Evolutionary conservation across 2,113 vertebrate species (phyloP).

Genomic region (Hippocampus guttulatus): DNA sequence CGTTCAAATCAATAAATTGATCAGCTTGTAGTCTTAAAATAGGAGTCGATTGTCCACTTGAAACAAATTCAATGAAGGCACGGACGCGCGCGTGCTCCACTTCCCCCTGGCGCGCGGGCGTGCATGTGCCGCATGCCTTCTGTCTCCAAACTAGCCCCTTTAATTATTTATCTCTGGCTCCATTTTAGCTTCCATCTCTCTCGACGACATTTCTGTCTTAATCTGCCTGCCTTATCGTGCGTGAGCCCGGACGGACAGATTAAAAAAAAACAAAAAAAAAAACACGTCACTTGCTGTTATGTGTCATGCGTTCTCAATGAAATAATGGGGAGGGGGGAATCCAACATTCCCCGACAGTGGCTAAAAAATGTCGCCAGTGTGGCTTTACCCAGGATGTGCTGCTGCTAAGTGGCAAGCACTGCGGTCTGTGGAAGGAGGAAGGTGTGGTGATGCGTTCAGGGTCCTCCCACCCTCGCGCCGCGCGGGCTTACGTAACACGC

Average conservation of each 20-base stretch:
- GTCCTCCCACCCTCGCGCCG: conserved; percentile 38
- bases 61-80: neutral
- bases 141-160: conserved; percentile 37
- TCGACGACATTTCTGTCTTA: neutral
- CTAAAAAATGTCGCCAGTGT: neutral
- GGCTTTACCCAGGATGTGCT: neutral
- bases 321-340: too few relatives aligned
- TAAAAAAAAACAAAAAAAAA: neutral
- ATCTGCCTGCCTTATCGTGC: neutral
- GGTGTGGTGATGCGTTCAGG: conserved; percentile 55
- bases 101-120: neutral
- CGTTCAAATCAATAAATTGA: neutral
- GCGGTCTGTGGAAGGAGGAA: conserved; percentile 59
- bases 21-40: neutral
- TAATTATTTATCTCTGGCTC: conserved; percentile 52
- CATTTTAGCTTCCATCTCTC: conserved; percentile 8
- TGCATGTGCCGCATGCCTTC: conserved; percentile 4
- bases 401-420: conserved; percentile 63
- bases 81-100: neutral
- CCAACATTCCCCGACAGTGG: too few relatives aligned
- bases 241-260: neutral
- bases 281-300: too few relatives aligned
- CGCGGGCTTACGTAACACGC: conserved; percentile 54
- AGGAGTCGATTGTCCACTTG: neutral
- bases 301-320: too few relatives aligned